phyloP scores from a whole-genome alignment of 2,888 invertebrate genomes.

The Eubasilissa splendida region DNA sequence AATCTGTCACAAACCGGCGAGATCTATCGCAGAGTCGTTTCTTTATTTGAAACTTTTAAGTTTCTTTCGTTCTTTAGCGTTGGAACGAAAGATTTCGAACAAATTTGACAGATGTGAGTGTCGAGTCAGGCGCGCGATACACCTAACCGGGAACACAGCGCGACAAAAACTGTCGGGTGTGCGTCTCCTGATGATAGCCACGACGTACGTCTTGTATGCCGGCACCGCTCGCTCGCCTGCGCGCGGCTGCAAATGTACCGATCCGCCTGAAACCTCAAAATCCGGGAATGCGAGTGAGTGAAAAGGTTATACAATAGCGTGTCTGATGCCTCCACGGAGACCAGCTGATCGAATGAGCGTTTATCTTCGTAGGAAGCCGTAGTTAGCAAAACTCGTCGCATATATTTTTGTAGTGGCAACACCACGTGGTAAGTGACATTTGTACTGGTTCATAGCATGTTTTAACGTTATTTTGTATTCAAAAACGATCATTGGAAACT shows the following conservation, averaged over 20 bases:
- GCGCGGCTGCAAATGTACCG: constrained; percentile 14
- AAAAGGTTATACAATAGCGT: neutral
- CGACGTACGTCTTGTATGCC: constrained; percentile 13
- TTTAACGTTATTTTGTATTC: no score
- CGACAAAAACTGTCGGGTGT: constrained; percentile 40
- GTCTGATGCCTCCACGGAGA: neutral
- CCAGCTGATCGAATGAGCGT: constrained; percentile 28
- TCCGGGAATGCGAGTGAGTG: constrained; percentile 27
- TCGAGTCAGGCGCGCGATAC: neutral
- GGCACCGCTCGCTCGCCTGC: neutral
- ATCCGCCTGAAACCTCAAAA: neutral
- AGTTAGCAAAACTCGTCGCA: neutral
- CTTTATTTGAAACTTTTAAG: constrained; percentile 17
- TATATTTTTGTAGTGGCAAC: constrained; percentile 9
- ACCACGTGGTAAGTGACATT: constrained; percentile 33
- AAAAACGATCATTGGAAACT: no score
- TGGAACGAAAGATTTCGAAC: constrained; percentile 16
- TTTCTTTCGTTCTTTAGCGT: neutral
- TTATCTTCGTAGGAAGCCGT: constrained; percentile 1
- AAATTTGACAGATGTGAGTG: constrained; percentile 6
- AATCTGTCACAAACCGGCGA: neutral
- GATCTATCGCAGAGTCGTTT: neutral
- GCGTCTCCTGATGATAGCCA: neutral
- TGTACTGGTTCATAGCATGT: neutral
- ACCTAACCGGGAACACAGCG: neutral